These are phyloP conservation scores for Beroe forskalii DNA, from an alignment of 37 sponge, comb jelly and placozoan genomes.

Conservation along the genomic window DNA sequence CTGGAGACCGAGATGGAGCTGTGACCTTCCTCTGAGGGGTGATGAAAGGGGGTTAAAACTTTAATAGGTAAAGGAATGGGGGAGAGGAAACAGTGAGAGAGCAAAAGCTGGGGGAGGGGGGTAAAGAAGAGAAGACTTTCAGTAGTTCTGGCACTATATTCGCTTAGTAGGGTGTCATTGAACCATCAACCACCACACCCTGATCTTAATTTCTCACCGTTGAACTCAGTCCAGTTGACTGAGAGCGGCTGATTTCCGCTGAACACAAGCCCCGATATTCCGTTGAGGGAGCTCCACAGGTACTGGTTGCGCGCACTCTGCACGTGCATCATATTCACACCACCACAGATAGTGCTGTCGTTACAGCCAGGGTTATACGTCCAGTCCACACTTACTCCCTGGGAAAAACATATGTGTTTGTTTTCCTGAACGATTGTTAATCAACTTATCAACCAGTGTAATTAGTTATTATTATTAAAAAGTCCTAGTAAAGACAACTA, in stretches of 20 bases:
- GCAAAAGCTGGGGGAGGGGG: background rate
- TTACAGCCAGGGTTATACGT: conserved; percentile 48
- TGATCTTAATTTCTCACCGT: background rate
- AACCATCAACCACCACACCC: background rate
- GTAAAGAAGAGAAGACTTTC: background rate
- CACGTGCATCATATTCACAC: conserved; percentile 38
- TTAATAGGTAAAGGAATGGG: background rate
- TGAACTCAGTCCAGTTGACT: conserved; percentile 7
- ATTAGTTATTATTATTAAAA: too few relatives aligned
- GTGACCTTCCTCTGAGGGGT: background rate
- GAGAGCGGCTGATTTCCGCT: background rate
- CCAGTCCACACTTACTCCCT: background rate
- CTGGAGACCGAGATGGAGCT: background rate
- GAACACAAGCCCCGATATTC: background rate
- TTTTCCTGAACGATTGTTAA: too few relatives aligned
- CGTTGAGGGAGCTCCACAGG: background rate
- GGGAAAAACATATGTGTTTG: too few relatives aligned
- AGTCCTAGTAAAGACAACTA: too few relatives aligned
- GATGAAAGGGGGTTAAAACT: background rate
- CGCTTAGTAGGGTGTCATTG: too few relatives aligned
- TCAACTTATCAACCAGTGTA: too few relatives aligned
- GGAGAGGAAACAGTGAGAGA: background rate
- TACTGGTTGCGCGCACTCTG: background rate
- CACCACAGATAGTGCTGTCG: conserved; percentile 3
- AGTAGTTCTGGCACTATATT: too few relatives aligned